These are phyloP conservation scores for Antitype chi DNA, from an alignment of 2,888 invertebrate species.

Conservation along the genomic window DNA sequence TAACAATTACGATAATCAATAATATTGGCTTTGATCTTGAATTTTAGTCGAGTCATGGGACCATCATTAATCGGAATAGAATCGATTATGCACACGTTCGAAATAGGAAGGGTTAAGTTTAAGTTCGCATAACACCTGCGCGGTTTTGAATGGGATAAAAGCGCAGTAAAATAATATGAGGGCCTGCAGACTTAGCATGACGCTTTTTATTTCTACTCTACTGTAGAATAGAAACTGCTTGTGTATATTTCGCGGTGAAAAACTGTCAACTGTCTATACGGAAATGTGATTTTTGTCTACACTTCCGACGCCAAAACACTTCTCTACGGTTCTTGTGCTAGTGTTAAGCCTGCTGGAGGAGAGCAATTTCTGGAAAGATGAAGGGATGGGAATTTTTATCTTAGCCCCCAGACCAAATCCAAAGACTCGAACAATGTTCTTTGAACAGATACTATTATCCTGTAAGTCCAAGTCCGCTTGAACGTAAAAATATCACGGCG, in stretches of 20 bases:
- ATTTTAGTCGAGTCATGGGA: constrained; percentile 77
- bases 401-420: not conserved
- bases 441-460: not conserved
- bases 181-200: no score
- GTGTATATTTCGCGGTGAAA: no score
- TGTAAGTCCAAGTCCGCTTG: not conserved
- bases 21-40: constrained; percentile 82
- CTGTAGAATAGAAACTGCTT: no score
- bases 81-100: constrained; percentile 33
- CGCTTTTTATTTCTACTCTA: no score
- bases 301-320: no score
- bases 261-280: no score
- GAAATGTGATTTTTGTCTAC: no score
- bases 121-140: constrained; percentile 49
- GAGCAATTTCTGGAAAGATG: not conserved
- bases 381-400: not conserved
- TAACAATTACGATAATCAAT: constrained; percentile 86
- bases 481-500: no score
- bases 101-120: constrained; percentile 52
- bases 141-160: not conserved
- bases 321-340: no score
- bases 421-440: not conserved
- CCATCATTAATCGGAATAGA: constrained; percentile 72
- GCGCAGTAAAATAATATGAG: not conserved
- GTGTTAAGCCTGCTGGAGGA: no score